Base-by-base conservation (phyloP, 2,888 invertebrate species). In the Dendrolimus pini region DNA sequence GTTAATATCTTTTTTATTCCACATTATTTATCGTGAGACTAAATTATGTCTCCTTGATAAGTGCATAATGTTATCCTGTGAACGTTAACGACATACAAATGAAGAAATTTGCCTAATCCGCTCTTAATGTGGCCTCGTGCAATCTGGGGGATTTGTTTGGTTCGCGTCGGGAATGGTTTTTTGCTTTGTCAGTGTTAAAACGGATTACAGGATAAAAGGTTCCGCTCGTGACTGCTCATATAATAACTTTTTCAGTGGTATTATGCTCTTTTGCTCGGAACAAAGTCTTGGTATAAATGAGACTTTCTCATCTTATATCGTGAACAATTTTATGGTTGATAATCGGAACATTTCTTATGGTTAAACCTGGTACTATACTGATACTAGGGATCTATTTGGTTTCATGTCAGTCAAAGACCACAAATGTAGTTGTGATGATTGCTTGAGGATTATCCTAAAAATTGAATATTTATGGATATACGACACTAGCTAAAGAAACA, bases 161-260 rank as follows among this genome's bases (percentile, higher is more conserved):
- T 70, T 71, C 72, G 63, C 70, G 71, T 72, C 72, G 70, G 73
- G 69, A 64, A 61, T 64, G 67, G 67, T 70, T 71, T 77, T 77
- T 81, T 83, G 77, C 82, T 80, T 78, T 81, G 81, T 81, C 82
- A 76, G 78, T 78, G 76, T 77, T 77, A 81, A 83, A 85, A 78
- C 70, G 79, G 82, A 85, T 86, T 84, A 83, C 55, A 52, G 72
- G 75, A 78, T 77, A 70, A 78, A 73, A 74, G 72, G 63, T 72
- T 74, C 58, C 60, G 65, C 57, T 63, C 75, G 69, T 75, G 77
- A 77, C 72, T 69, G 62, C 67, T 77, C 76, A 77, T 77, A 72
- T 74, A 74, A 65, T 69, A 64, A 69, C 68, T 71, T 70, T 72
- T 74, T 78, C 77, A 77, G 61, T 67, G 64, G 66, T 65, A 56